phyloP scores from a whole-genome alignment of 2,113 vertebrate species.

The Anhinga rufa region DNA sequence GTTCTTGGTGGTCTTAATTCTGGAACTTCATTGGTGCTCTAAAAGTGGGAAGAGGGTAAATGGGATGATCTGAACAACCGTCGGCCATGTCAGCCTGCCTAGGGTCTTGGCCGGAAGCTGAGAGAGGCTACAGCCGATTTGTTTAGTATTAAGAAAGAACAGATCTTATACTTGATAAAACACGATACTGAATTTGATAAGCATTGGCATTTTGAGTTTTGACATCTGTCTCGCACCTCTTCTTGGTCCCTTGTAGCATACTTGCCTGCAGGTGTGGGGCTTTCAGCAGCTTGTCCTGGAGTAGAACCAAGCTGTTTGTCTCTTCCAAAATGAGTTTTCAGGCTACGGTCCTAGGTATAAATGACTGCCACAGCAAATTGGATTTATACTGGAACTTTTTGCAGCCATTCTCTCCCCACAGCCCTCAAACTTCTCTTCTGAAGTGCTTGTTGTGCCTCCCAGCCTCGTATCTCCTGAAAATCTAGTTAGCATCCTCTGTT shows the following conservation, averaged over 20 bases:
- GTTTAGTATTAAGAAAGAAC: not conserved
- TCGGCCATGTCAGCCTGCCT: not conserved
- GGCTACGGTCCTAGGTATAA: not conserved
- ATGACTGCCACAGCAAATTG: not conserved
- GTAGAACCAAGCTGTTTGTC: not conserved
- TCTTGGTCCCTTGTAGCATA: not conserved
- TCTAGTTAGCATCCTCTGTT: not conserved
- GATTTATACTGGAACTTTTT: not conserved
- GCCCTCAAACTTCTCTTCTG: not conserved
- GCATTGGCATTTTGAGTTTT: not conserved
- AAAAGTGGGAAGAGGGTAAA: not conserved
- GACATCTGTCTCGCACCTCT: not conserved
- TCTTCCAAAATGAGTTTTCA: not conserved
- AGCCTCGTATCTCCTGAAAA: not conserved
- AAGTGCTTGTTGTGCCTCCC: not conserved
- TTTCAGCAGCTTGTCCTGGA: not conserved
- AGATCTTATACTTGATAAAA: not conserved
- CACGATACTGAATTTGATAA: not conserved
- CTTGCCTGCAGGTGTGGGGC: not conserved
- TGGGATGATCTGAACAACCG: not conserved
- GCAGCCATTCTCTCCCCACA: not conserved
- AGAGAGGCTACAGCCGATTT: not conserved
- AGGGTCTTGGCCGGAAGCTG: not conserved
- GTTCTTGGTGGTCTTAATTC: not conserved
- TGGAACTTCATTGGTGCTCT: not conserved